These are phyloP conservation scores for Geopemphigus sp. DNA, from an alignment of 1,140 invertebrate genomes.

Conservation along the genomic window DNA sequence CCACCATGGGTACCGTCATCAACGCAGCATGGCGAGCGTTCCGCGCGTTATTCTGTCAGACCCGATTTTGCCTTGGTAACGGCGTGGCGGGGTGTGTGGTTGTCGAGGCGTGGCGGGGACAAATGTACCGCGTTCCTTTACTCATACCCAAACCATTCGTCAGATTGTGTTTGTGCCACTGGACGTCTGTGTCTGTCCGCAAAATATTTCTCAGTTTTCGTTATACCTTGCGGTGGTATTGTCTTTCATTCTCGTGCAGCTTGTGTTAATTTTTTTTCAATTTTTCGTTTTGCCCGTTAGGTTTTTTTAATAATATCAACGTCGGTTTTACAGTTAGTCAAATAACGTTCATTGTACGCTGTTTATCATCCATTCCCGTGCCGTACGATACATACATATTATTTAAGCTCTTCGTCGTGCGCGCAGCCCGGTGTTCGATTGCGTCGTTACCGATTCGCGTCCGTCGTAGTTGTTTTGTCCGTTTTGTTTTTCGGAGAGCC, in stretches of 20 bases:
- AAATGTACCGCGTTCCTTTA: conserved; percentile 25
- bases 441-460: too few species aligned
- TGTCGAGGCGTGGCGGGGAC: neutral
- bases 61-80: too few species aligned
- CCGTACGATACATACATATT: too few species aligned
- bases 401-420: too few species aligned
- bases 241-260: neutral
- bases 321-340: too few species aligned
- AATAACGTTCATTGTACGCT: too few species aligned
- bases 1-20: neutral
- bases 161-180: conserved; percentile 48
- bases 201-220: conserved; percentile 25
- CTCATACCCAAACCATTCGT: conserved; percentile 40
- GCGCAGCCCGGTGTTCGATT: too few species aligned
- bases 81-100: neutral
- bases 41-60: neutral
- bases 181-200: conserved; percentile 8
- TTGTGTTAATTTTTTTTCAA: neutral
- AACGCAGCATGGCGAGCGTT: neutral
- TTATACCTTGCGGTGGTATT: neutral
- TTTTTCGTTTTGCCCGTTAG: too few species aligned
- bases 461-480: too few species aligned
- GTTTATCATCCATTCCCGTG: too few species aligned
- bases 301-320: too few species aligned
- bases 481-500: too few species aligned